A percentile compares a stretch with the other conserved stretches of the same genome.
These are phyloP conservation scores for Seriola aureovittata DNA, from an alignment of 2,113 vertebrate genomes.

Conservation along the genomic window DNA sequence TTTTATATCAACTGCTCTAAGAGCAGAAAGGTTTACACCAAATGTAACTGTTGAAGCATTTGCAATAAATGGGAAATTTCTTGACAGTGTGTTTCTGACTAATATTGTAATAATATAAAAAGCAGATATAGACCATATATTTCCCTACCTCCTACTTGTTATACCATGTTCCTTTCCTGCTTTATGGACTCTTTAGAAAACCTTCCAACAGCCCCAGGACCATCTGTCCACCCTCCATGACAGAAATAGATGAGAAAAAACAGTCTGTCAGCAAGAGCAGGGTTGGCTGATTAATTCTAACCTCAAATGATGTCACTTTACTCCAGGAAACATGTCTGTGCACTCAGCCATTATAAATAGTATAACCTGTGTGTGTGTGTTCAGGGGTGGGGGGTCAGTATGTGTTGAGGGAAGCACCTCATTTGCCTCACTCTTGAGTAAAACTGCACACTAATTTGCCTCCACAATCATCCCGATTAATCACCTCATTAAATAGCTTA, in stretches of 20 bases:
- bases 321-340: slow-evolving; percentile 1
- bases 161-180: neutral
- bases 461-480: slow-evolving; percentile 32
- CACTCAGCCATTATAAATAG: slow-evolving; percentile 3
- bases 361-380: slow-evolving; percentile 3
- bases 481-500: slow-evolving; percentile 34
- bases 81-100: neutral
- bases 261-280: neutral
- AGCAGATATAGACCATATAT: neutral
- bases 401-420: slow-evolving; percentile 8
- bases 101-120: neutral
- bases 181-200: neutral
- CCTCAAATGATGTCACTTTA: neutral
- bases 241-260: slow-evolving; percentile 1
- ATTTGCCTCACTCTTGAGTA: slow-evolving; percentile 22
- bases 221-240: neutral
- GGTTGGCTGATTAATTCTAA: slow-evolving; percentile 18
- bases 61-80: neutral
- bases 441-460: slow-evolving; percentile 13
- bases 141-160: neutral
- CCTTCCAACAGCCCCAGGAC: neutral
- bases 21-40: neutral
- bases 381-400: slow-evolving; percentile 12
- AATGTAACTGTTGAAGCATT: neutral
- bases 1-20: neutral